Evolutionary conservation across 2,797 vertebrate genomes (phyloP).

Genomic region (Phoebastria nigripes): DNA sequence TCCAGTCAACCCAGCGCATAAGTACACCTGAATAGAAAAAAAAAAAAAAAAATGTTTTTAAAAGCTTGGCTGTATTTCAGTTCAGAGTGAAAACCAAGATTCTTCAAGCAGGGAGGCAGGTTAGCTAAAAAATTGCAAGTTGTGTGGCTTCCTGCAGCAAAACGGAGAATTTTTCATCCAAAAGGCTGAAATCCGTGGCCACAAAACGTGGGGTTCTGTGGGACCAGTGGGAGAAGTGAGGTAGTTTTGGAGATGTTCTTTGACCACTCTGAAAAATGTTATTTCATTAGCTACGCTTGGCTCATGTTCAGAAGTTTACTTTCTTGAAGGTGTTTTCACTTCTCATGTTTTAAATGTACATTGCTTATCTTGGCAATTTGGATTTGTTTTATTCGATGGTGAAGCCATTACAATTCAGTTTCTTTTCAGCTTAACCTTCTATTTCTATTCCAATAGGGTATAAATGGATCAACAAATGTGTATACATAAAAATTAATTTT

Average conservation of each 20-base stretch:
- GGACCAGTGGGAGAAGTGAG: neutral
- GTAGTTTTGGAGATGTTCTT: neutral
- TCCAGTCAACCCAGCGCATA: neutral
- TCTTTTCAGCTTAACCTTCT: neutral
- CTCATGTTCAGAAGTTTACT: neutral
- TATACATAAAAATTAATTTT: neutral
- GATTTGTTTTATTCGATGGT: neutral
- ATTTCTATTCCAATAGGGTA: neutral
- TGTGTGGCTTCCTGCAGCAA: neutral
- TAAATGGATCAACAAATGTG: neutral
- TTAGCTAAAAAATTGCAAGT: neutral
- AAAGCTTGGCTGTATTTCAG: neutral
- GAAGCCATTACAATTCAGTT: neutral
- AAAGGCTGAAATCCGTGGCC: neutral
- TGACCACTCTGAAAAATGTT: neutral
- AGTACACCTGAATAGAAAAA: neutral
- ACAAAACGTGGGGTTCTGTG: neutral
- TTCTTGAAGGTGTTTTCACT: neutral
- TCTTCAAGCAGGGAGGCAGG: neutral
- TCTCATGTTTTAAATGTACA: neutral
- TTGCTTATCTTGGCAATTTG: neutral
- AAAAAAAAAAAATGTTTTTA: neutral
- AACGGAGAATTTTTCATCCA: neutral
- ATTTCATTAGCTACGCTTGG: neutral
- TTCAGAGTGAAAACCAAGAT: neutral